phyloP scores from a whole-genome alignment of 2,113 vertebrate species.

The Gorilla gorilla region DNA sequence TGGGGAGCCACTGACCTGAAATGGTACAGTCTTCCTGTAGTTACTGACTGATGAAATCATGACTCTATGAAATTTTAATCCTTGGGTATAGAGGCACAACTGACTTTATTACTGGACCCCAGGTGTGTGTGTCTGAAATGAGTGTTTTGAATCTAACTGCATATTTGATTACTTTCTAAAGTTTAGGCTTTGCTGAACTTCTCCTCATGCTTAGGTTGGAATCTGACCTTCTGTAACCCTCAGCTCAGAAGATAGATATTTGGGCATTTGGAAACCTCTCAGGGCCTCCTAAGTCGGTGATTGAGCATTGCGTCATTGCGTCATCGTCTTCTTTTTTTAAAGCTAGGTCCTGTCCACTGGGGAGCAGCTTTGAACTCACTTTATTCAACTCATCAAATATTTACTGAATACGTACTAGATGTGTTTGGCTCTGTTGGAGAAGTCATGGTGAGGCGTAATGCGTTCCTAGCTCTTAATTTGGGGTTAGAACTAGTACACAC shows the following conservation, averaged over 20 bases:
- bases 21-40: conserved; percentile 77
- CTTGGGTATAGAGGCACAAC: conserved; percentile 68
- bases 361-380: conserved; percentile 54
- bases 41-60: conserved; percentile 86
- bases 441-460: not conserved
- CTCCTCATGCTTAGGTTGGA: not conserved
- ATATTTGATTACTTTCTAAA: conserved; percentile 89
- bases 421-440: conserved; percentile 45
- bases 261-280: conserved; percentile 29
- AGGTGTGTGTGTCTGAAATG: conserved; percentile 86
- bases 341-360: not conserved
- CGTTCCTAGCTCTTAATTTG: conserved; percentile 36
- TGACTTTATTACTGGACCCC: conserved; percentile 88
- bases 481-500: conserved; percentile 16
- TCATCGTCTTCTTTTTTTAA: not conserved
- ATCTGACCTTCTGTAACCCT: conserved; percentile 46
- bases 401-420: conserved; percentile 39
- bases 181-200: not conserved
- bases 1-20: not conserved
- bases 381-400: conserved; percentile 62
- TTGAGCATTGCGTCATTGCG: not conserved
- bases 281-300: conserved; percentile 7
- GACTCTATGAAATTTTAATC: conserved; percentile 86
- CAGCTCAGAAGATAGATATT: not conserved
- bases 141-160: conserved; percentile 88